Conservation (phyloP, 2,888 invertebrate species). For the Galeruca laticollis region DNA sequence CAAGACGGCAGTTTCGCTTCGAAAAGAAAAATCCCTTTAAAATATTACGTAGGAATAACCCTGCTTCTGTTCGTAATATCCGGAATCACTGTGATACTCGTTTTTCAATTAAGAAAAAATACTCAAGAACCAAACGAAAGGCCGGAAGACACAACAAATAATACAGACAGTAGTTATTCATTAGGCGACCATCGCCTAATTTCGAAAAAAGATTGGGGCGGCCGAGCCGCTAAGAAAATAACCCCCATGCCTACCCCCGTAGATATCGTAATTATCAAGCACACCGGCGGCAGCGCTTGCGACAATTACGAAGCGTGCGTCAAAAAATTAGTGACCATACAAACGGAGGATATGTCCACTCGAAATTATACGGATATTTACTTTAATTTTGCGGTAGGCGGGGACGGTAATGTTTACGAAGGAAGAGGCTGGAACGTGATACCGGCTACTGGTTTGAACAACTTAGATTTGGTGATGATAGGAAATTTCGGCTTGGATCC, state of each 20-base stretch:
- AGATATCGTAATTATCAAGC: conserved; percentile 66
- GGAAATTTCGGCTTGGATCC: conserved; percentile 46
- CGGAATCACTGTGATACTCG: background rate
- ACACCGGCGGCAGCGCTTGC: conserved; percentile 69
- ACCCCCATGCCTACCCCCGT: conserved; percentile 31
- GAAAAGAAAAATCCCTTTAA: conserved; percentile 7
- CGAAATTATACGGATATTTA: conserved; percentile 65
- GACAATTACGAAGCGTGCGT: conserved; percentile 65
- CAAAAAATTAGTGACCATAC: conserved; percentile 66
- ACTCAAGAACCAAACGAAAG: background rate
- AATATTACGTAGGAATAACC: conserved; percentile 7
- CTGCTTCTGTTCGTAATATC: background rate
- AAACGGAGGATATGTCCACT: conserved; percentile 61
- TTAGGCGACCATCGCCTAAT: background rate
- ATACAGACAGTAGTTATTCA: background rate
- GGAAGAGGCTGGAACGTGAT: conserved; percentile 68
- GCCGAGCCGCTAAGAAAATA: background rate
- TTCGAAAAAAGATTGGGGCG: conserved; percentile 16
- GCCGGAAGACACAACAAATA: background rate
- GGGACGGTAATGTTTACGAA: conserved; percentile 81
- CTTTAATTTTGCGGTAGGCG: conserved; percentile 71
- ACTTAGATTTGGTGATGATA: conserved; percentile 47
- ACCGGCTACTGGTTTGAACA: conserved; percentile 55
- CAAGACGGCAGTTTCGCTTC: background rate
- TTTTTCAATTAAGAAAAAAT: background rate